These are phyloP conservation scores for Mystacides longicornis DNA, from an alignment of 2,888 invertebrate genomes.

Conservation along the genomic window DNA sequence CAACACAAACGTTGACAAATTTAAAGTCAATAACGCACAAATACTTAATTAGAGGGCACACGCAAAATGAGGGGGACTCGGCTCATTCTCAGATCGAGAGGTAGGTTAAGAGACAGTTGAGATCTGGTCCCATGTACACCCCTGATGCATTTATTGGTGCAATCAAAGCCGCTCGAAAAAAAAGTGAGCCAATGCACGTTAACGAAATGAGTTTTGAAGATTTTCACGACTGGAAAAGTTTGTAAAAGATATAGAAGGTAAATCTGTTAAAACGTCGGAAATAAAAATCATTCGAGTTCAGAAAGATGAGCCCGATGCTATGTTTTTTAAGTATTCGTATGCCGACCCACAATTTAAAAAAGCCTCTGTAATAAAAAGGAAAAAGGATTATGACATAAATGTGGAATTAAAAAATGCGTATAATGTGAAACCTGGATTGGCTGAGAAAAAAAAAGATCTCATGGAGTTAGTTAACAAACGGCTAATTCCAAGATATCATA, in stretches of 20 bases:
- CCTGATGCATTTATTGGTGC: neutral
- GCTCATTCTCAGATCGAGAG: neutral
- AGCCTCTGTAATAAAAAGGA: no score
- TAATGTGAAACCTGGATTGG: neutral
- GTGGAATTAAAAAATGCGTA: neutral
- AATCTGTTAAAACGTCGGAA: neutral
- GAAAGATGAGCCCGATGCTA: neutral
- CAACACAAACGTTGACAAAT: neutral
- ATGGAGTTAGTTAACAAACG: neutral
- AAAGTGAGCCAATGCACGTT: neutral
- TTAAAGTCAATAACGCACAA: neutral
- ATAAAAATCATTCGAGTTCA: neutral
- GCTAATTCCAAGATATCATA: neutral
- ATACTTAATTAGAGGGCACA: neutral
- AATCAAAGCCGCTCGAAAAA: neutral
- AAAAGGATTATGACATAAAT: no score
- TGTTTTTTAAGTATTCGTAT: neutral
- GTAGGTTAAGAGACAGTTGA: neutral
- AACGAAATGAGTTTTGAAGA: neutral
- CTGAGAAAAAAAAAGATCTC: neutral
- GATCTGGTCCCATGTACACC: neutral
- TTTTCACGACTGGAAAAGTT: neutral
- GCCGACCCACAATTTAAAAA: neutral
- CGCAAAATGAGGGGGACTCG: neutral
- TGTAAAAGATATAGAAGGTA: neutral